phyloP scores from a whole-genome alignment of 2,797 vertebrate species.

The Tauraco hartlaubi region DNA sequence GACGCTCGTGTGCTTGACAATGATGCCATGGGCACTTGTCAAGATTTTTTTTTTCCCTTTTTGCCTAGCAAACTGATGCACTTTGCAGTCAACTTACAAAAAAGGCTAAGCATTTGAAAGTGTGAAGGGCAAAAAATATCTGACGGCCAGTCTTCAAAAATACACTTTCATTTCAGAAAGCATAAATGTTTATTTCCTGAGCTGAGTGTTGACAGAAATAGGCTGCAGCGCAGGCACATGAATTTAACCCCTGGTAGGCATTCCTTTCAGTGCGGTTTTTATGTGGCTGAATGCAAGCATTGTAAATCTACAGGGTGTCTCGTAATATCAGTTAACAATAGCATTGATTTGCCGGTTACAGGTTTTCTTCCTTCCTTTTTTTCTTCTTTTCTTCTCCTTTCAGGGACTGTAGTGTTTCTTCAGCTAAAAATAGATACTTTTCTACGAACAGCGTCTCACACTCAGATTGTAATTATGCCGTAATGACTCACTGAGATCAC shows the following conservation, averaged over 20 bases:
- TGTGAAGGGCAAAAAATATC: slow-evolving; percentile 89
- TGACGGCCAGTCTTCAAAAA: slow-evolving; percentile 87
- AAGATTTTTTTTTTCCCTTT: slow-evolving; percentile 45
- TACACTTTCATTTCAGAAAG: slow-evolving; percentile 87
- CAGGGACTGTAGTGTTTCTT: slow-evolving; percentile 41
- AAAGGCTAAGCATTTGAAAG: slow-evolving; percentile 86
- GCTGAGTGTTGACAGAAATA: slow-evolving; percentile 90
- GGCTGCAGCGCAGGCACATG: slow-evolving; percentile 89
- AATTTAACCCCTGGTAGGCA: slow-evolving; percentile 91
- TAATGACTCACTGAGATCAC: slow-evolving; percentile 65
- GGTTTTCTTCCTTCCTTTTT: background rate
- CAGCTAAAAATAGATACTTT: slow-evolving; percentile 71
- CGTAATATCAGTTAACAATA: slow-evolving; percentile 67
- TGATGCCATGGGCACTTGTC: slow-evolving; percentile 78
- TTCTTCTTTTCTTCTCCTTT: background rate
- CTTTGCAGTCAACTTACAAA: slow-evolving; percentile 86
- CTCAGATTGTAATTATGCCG: slow-evolving; percentile 61
- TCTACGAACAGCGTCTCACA: slow-evolving; percentile 56
- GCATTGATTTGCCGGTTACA: slow-evolving; percentile 63
- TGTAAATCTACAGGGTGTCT: slow-evolving; percentile 66
- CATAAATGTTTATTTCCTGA: slow-evolving; percentile 85
- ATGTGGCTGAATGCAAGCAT: slow-evolving; percentile 16
- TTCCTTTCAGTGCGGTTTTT: slow-evolving; percentile 66
- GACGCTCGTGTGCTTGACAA: slow-evolving; percentile 71
- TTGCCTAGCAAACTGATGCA: slow-evolving; percentile 80